phyloP scores from a whole-genome alignment of 2,797 vertebrate genomes.

The Miichthys miiuy region DNA sequence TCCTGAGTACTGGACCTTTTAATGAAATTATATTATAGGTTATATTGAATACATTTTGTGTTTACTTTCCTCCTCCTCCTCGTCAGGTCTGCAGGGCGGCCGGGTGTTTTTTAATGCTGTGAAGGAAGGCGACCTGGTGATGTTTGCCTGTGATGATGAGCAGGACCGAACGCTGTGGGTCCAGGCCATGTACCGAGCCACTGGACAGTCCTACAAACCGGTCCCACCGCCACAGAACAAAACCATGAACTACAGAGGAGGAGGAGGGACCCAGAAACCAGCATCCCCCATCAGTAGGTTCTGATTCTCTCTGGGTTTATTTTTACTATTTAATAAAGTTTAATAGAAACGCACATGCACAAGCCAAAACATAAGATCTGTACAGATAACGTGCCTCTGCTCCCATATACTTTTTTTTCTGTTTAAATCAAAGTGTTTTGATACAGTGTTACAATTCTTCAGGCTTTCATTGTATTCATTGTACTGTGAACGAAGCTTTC shows the following conservation, averaged over 20 bases:
- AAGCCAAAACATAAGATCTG: too few relatives aligned
- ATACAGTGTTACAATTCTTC: too few relatives aligned
- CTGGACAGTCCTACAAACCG: conserved; percentile 96
- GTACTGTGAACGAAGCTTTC: too few relatives aligned
- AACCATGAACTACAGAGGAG: conserved; percentile 88
- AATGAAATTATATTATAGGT: too few relatives aligned
- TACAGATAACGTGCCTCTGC: too few relatives aligned
- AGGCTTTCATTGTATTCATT: too few relatives aligned
- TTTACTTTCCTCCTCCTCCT: background rate
- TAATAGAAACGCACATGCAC: too few relatives aligned
- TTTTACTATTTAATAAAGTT: background rate
- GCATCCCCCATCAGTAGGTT: conserved; percentile 89
- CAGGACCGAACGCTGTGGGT: conserved; percentile 95
- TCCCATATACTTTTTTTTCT: too few relatives aligned
- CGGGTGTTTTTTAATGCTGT: conserved; percentile 94
- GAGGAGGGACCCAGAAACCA: conserved; percentile 84
- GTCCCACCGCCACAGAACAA: conserved; percentile 88
- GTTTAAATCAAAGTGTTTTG: too few relatives aligned
- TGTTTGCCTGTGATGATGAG: conserved; percentile 95
- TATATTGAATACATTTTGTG: background rate
- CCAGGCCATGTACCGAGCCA: conserved; percentile 97
- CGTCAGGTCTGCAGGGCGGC: conserved; percentile 93
- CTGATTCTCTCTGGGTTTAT: background rate
- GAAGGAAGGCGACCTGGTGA: conserved; percentile 94
- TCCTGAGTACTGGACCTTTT: too few relatives aligned